Evolutionary conservation across 2,113 vertebrate species (phyloP).

Genomic region (Vidua macroura): DNA sequence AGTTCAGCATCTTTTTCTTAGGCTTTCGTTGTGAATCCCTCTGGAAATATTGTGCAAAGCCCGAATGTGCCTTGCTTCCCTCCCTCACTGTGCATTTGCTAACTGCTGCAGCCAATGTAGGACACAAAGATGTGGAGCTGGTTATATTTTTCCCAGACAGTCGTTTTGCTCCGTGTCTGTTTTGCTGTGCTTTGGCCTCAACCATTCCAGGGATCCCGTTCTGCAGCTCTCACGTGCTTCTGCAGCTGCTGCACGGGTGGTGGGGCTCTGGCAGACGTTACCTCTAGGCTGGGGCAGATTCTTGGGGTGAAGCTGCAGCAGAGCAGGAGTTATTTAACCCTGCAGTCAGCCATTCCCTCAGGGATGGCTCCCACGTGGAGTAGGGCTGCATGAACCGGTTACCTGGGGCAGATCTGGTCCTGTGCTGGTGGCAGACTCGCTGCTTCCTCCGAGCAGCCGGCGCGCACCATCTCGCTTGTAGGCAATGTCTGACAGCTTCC

Average conservation of each 20-base stretch:
- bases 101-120: neutral
- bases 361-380: neutral
- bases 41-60: neutral
- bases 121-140: neutral
- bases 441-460: neutral
- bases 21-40: neutral
- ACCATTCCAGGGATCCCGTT: neutral
- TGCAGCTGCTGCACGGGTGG: fast-evolving
- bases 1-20: neutral
- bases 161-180: neutral
- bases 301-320: neutral
- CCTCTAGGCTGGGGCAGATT: neutral
- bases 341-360: neutral
- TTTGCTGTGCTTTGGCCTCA: neutral
- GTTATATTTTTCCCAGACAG: neutral
- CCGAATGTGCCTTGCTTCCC: neutral
- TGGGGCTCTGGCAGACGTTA: neutral
- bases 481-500: neutral
- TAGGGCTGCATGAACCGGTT: neutral
- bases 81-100: fast-evolving
- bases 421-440: neutral
- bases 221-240: neutral
- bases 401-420: neutral
- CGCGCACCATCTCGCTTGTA: neutral
- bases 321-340: neutral